Base-by-base conservation (phyloP, 2,797 vertebrate species). In the Myripristis jacobus region DNA sequence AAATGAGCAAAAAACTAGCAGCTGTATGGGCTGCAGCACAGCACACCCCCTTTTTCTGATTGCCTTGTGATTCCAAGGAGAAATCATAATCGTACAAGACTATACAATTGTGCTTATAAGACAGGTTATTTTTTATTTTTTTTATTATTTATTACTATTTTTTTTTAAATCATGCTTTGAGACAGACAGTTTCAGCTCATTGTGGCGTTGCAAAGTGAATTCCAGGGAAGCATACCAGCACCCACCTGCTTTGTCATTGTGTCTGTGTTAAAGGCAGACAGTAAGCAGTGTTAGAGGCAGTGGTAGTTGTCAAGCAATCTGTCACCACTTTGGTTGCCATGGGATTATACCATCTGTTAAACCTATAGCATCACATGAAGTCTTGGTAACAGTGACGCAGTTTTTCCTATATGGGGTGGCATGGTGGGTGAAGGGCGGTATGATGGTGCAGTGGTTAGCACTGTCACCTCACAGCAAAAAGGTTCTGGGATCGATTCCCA, bases 1-100 rank as follows among this genome's bases (percentile, higher is more conserved):
- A 67, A 72, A 82, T 61, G 78, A 74, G 71, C 58, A 60, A 44
- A 65, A 76, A 79, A 60, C n/a, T 44, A 72, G 80, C 84, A 82
- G 87, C 82, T 88, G 87, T 77, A 88, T 68, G 63, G 67, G 79
- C 72, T 21, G 15, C 15, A 21, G 79, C 68, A 10, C 69, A 21
- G 53, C 60, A 16, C 56, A 66, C 63, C 57, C 56, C 12, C 43
- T 58, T 70, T 24, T 61, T 11, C 70, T 64, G 79, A 79, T 75
- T 81, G 66, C 78, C 55, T 75, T 43, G 62, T 62, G 80, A 77
- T 77, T 74, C 80, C 61, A 55, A 66, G 65, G 65, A 80, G 75
- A 77, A 79, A 71, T 78, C 60, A 66, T 44, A 73, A 77, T 63
- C 24, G 19, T 66, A 57, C 65, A 29, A 68, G 29, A 53, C 61